Evolutionary conservation across 2,797 vertebrate genomes (phyloP), one percentile per base, ranked within the genome.

Genomic region (Sparus aurata): DNA sequence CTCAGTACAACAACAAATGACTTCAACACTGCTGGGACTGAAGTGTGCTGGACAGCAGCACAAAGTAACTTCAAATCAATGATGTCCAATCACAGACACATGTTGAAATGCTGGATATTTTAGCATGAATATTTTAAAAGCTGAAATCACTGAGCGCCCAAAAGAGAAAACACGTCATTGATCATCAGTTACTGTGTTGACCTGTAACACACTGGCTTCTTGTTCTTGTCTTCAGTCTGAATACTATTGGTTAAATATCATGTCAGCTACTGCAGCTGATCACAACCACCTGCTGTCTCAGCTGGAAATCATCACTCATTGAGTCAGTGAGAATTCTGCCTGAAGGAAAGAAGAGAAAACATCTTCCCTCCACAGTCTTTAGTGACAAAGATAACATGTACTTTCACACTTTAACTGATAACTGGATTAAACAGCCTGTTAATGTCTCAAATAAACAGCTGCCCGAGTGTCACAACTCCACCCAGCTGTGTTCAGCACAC

Each of bases 61-160:
- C 17, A 45, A 15, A 22, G 41, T 5, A n/a, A 20, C 20, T 41
- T 18, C 27, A 13, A 17, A 43, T 23, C 12, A n/a, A 38, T 30
- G 4, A 43, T 10, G n/a, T 27, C 9, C n/a, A 5, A n/a, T 58
- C 47, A 43, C 41, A n/a, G 41, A 70, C 25, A 27, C 60, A 64
- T 65, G 5, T 55, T 47, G 52, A 50, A 4, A 18, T 45, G 69
- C 49, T 7, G 22, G 7, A 58, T 41, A 47, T 46, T 38, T 0
- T 22, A 46, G 41, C 50, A 58, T 67, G 49, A 67, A 79, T 53
- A 75, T 58, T 58, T 75, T 27, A 27, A 27, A 27, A 27, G 27
- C 27, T 27, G 27, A 27, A 27, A 27, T 27, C 27, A 27, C 27
- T 25, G 25, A 25, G 2, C 27, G 27, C 4, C 4, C 46, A 65